Base-by-base conservation (phyloP, 2,797 vertebrate species). In the Carduelis carduelis region DNA sequence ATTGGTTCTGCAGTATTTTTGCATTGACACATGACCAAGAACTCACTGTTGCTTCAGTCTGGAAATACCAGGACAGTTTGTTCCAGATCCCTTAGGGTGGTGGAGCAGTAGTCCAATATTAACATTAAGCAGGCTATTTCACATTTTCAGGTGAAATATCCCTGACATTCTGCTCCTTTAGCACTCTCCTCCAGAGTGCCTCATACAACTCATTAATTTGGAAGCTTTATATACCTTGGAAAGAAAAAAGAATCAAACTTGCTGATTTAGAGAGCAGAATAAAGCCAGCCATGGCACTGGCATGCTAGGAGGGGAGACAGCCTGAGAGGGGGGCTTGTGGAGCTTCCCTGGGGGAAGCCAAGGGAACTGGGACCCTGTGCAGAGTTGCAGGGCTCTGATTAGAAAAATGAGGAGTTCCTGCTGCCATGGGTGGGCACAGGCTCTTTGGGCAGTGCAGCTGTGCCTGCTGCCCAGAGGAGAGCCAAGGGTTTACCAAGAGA, bases 351-450 rank as follows among this genome's bases (percentile, higher is more conserved):
- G 64, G 28, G 60, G 55, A 44, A 44, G 9, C 14, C 11, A 21
- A 34, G 10, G 17, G 24, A 19, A 7, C 12, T 14, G 7, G 30
- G 15, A 24, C 9, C 30, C 28, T 60, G 5, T 32, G 35, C 26
- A 3, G 11, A 32, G 9, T 3, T 49, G n/a, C 20, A 37, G 35
- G 43, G 23, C 15, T 68, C 9, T 30, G 44, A 9, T 50, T 11
- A 20, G 14, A 32, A 3, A 30, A 27, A 6, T 15, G 3, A 5
- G 32, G 53, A 23, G 21, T 13, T n/a, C 0, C 15, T 32, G 17
- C 11, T 80, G 44, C 19, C 9, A 0, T n/a, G 56, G 50, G 10
- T 56, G 66, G 32, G 30, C 47, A 16, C 8, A 10, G 12, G 3
- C 2, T 47, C 14, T 37, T 30, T 39, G 59, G 41, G 41, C 52